Percentiles rank a stretch among this genome's conserved stretches.
Evolutionary conservation across 2,113 vertebrate genomes (phyloP).

Genomic region (Cathartes aura): DNA sequence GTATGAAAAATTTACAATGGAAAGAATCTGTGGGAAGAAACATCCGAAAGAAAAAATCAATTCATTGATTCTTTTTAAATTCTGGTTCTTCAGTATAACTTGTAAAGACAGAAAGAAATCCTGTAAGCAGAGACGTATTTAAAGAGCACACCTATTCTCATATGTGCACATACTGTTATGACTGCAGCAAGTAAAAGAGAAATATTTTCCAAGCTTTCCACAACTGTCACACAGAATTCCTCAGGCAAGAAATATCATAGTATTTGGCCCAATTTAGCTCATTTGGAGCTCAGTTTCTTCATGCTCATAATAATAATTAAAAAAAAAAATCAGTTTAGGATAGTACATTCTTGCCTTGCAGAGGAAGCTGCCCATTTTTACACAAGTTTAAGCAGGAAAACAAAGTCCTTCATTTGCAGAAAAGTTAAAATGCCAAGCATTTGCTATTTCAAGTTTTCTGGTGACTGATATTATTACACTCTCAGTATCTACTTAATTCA

Average conservation of each 20-base stretch:
- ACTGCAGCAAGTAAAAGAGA: not conserved
- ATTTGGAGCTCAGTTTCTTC: not conserved
- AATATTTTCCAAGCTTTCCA: not conserved
- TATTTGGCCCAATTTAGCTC: not conserved
- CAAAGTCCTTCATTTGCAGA: not conserved
- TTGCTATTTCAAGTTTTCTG: constrained; percentile 1
- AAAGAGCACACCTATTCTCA: not conserved
- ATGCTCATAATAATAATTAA: not conserved
- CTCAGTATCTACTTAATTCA: not conserved
- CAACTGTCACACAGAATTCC: not conserved
- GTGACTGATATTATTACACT: not conserved
- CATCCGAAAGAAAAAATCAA: not conserved
- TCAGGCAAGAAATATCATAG: not conserved
- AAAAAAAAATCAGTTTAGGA: not conserved
- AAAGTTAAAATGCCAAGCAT: not conserved
- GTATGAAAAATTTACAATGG: not conserved
- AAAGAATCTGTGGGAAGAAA: not conserved
- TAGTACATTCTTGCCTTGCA: not conserved
- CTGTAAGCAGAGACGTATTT: not conserved
- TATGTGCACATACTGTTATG: not conserved
- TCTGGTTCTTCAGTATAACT: not conserved
- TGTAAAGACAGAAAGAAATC: not conserved
- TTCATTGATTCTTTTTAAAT: not conserved
- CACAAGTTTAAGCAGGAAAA: not conserved
- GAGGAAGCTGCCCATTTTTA: not conserved